Evolutionary conservation across 2,113 vertebrate genomes (phyloP), one percentile per base, ranked within the genome.

Genomic region (Tursiops truncatus): DNA sequence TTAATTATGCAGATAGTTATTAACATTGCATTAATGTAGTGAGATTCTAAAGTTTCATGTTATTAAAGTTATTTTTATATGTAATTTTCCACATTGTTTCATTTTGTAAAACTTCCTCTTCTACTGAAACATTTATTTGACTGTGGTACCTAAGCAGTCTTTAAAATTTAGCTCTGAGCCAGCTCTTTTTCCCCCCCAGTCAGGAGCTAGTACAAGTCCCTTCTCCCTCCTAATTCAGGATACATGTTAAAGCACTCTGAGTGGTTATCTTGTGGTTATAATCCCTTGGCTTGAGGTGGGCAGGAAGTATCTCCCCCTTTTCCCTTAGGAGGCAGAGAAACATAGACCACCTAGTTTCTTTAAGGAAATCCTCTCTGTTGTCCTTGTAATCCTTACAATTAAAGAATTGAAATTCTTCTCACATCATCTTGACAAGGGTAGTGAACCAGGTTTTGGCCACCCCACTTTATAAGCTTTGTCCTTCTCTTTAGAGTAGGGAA

Each of bases 21-120:
- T 92, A 96, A 86, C 31, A 70, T 85, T 95, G 38, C 62, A 38
- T 93, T 94, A 85, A 93, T 58, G 2, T 87, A 83, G 87, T 94
- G 31, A 70, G 41, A 85, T n/a, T 93, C 10, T 95, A 2, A 84
- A 93, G 13, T 90, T 86, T 94, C 33, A 21, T 93, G 13, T 70
- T 84, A 70, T 80, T 82, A n/a, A 95, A 82, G 44, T 87, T 93
- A n/a, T 56, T 95, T 97, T 83, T 74, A 33, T 63, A 31, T 94
- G 31, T 56, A 15, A 38, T 76, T 96, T 96, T 80, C 47, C 47
- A 90, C 38, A 62, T 53, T 65, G 38, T 62, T 33, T 8, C n/a
- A 73, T 87, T 96, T 96, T 88, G 13, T 85, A 85, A 87, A 94
- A 77, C 70, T 70, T 82, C 3, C 25, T 28, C 58, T 92, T 73